These are phyloP conservation scores for Telmatherina bonti DNA, from an alignment of 2,797 vertebrate genomes.

Conservation along the genomic window DNA sequence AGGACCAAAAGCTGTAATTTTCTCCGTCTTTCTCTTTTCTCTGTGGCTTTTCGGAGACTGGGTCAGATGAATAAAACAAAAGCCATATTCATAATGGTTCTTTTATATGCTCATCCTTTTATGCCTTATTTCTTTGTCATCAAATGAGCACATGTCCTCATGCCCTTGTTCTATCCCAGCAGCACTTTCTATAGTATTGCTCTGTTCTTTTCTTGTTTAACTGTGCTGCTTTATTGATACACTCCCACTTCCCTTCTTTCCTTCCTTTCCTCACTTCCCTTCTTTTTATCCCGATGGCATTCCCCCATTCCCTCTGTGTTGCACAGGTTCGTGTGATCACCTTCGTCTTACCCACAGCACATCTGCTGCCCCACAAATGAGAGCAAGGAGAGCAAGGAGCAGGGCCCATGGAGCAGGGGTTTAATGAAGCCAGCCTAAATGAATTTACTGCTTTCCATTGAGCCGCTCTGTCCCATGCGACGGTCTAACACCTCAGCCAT, in stretches of 20 bases:
- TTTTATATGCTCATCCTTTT: slow-evolving; percentile 69
- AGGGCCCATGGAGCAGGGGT: slow-evolving; percentile 66
- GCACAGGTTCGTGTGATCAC: slow-evolving; percentile 60
- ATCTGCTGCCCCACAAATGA: slow-evolving; percentile 71
- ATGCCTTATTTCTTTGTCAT: slow-evolving; percentile 74
- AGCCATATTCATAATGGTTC: slow-evolving; percentile 65
- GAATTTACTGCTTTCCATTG: slow-evolving; percentile 80
- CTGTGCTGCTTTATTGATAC: slow-evolving; percentile 60
- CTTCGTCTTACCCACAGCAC: slow-evolving; percentile 69
- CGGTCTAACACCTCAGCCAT: slow-evolving; percentile 64
- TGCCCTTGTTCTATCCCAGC: slow-evolving; percentile 67
- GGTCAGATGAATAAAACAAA: slow-evolving; percentile 77
- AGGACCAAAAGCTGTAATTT: slow-evolving; percentile 77
- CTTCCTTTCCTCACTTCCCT: slow-evolving; percentile 46
- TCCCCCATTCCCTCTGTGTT: slow-evolving; percentile 43
- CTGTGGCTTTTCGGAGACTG: slow-evolving; percentile 56
- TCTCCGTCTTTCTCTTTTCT: slow-evolving; percentile 58
- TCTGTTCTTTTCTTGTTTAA: slow-evolving; percentile 53
- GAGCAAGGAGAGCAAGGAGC: slow-evolving; percentile 63
- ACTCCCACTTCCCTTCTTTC: slow-evolving; percentile 43
- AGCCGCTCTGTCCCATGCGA: slow-evolving; percentile 73
- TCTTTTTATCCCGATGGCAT: slow-evolving; percentile 43
- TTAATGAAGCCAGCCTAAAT: slow-evolving; percentile 83
- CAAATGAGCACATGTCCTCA: slow-evolving; percentile 72
- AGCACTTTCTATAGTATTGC: slow-evolving; percentile 49